Percentiles rank a stretch among this genome's conserved stretches.
phyloP scores from a whole-genome alignment of 2,797 vertebrate genomes.

The Paguma larvata region DNA sequence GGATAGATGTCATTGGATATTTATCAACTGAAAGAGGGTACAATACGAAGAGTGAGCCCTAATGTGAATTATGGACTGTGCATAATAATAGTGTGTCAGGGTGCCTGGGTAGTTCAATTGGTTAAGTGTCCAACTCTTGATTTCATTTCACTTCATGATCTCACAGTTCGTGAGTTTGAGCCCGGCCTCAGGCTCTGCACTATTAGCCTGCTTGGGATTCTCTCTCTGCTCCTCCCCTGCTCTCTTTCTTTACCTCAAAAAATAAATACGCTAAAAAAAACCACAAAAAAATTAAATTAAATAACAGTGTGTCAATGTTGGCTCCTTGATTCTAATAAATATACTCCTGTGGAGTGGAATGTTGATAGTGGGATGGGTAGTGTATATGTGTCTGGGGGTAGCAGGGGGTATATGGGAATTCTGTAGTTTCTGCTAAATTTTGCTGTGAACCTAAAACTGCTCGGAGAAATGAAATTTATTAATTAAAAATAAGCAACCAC shows the following conservation, averaged over 20 bases:
- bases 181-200: fast-evolving
- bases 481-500: background rate
- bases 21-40: background rate
- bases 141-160: too few species aligned
- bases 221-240: too few species aligned
- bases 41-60: background rate
- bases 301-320: background rate
- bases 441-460: background rate
- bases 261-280: too few species aligned
- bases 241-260: too few species aligned
- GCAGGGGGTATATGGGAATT: background rate
- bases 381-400: fast-evolving
- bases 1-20: background rate
- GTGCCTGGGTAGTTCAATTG: too few species aligned
- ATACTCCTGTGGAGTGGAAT: background rate
- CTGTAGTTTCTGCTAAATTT: background rate
- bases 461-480: background rate
- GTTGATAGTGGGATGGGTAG: background rate
- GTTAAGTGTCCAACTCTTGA: too few species aligned
- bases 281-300: too few species aligned
- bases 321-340: background rate
- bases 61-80: background rate
- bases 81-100: background rate
- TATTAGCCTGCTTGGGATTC: too few species aligned
- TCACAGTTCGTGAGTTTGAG: too few species aligned